Evolutionary conservation across 2,797 vertebrate genomes (phyloP), one percentile per base, ranked within the genome.

Genomic region (Aselliscus stoliczkanus): DNA sequence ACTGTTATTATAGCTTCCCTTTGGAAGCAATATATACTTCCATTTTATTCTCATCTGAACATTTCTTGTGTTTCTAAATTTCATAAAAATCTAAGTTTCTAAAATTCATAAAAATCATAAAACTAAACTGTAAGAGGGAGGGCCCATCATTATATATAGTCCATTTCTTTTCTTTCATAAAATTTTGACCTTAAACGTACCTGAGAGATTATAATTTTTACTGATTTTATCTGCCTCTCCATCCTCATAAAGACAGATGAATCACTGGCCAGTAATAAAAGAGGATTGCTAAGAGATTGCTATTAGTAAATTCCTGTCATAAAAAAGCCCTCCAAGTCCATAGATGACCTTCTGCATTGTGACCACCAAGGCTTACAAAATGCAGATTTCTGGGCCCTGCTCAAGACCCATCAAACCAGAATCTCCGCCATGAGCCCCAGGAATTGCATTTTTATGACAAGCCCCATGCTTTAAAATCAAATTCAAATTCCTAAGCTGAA

Each of bases 11-110:
- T 50, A 52, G 54, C 29, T 67, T 81, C 54, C 50, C 60, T 88
- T 54, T 60, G 56, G 20, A 93, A 88, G 67, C 42, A 86, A 92
- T 94, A 92, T 94, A 92, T 70, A 84, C 31, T 83, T 89, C 69
- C 18, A 39, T 77, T 92, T 85, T 90, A 91, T 83, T 93, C 13
- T 56, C 83, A 76, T 47, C 27, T 75, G 85, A 93, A 60, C 9
- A 50, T 52, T 84, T 56, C 25, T 86, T 65, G 15, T 81, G 31
- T 65, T 73, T n/a, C n/a, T n/a, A n/a, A n/a, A n/a, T n/a, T n/a
- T n/a, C n/a, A n/a, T n/a, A n/a, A n/a, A n/a, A n/a, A n/a, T n/a
- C n/a, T 42, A 65, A 87, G 23, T 12, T 79, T 88, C 88, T 81
- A 94, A 79, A 90, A 94, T 21, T 44, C 8, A 42, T 6, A 84